Conservation (phyloP, 2,888 invertebrate species). For the Drepanosiphum platanoidis region DNA sequence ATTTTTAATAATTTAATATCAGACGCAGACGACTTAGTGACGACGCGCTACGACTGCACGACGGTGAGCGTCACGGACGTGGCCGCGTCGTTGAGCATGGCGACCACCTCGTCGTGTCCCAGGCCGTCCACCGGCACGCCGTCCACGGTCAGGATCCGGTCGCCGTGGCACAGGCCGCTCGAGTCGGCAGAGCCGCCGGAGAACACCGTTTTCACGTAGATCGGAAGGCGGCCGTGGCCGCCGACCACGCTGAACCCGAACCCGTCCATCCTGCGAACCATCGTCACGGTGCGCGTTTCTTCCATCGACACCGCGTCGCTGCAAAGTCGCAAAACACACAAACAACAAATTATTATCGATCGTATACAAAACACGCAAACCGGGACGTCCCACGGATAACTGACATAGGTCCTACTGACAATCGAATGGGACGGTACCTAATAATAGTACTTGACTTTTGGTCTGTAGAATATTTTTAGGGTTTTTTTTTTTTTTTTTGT, state of each 20-base stretch:
- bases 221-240: constrained; percentile 71
- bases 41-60: constrained; percentile 36
- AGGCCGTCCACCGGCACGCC: constrained; percentile 67
- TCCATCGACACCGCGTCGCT: constrained; percentile 42
- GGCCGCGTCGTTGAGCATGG: constrained; percentile 68
- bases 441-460: no score
- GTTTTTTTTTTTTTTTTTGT: no score
- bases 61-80: constrained; percentile 36
- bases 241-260: constrained; percentile 72
- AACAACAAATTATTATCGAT: no score
- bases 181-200: constrained; percentile 67
- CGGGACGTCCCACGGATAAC: no score
- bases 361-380: no score
- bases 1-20: no score
- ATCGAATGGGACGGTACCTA: no score
- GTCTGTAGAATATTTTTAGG: no score
- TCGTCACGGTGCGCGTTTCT: constrained; percentile 66
- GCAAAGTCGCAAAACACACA: no score
- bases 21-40: no score
- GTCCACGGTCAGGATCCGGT: constrained; percentile 68
- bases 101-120: constrained; percentile 68
- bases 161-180: constrained; percentile 68
- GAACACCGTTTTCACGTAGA: constrained; percentile 70
- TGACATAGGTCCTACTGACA: no score
- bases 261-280: constrained; percentile 70